Conservation (phyloP, 2,113 vertebrate species). For the Melanocharis versteri region DNA sequence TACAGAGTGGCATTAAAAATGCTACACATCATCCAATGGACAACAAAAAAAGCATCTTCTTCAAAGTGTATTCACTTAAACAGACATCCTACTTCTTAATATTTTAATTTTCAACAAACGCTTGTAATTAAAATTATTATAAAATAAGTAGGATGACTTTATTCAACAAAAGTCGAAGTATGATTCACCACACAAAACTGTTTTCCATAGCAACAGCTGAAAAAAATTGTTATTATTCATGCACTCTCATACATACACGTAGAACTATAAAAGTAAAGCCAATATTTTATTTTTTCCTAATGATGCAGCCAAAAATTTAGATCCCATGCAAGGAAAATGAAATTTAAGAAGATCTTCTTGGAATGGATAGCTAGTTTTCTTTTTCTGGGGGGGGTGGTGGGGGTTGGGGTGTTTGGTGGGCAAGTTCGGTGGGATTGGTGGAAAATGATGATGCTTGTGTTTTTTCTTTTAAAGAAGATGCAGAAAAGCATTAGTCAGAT, state of each 20-base stretch:
- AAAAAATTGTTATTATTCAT: background rate
- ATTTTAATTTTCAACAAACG: background rate
- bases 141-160: background rate
- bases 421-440: fast-evolving
- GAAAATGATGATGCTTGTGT: background rate
- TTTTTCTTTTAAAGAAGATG: background rate
- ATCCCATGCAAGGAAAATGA: background rate
- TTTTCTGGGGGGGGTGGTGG: fast-evolving
- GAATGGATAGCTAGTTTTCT: background rate
- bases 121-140: background rate
- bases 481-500: background rate
- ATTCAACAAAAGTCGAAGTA: conserved; percentile 1
- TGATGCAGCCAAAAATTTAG: background rate
- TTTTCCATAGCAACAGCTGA: conserved; percentile 16
- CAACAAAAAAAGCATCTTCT: background rate
- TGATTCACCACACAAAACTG: background rate
- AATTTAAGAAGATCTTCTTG: background rate
- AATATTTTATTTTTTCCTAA: background rate
- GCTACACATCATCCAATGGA: background rate
- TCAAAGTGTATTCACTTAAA: background rate
- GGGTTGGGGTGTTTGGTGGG: too few relatives aligned
- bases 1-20: background rate
- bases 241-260: background rate
- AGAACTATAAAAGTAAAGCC: background rate
- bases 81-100: background rate